phyloP scores from a whole-genome alignment of 2,888 invertebrate species.

The Thera obeliscata region DNA sequence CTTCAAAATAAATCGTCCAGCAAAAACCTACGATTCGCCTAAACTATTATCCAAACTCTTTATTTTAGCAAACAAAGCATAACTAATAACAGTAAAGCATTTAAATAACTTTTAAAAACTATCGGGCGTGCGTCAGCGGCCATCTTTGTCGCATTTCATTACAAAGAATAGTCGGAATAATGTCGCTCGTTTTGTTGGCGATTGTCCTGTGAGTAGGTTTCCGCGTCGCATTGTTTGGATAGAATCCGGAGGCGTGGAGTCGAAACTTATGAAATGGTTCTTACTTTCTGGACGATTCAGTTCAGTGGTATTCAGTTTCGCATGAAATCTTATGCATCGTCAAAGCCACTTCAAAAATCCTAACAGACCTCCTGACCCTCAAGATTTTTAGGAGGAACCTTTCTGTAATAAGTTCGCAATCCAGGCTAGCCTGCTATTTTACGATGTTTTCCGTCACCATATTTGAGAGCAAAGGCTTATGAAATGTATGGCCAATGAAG shows the following conservation, averaged over 20 bases:
- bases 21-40: slow-evolving; percentile 30
- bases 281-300: neutral
- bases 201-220: slow-evolving; percentile 58
- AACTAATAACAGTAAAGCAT: slow-evolving; percentile 62
- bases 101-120: slow-evolving; percentile 56
- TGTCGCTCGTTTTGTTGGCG: slow-evolving; percentile 52
- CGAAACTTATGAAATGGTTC: neutral
- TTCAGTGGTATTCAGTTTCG: neutral
- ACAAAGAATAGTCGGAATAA: slow-evolving; percentile 65
- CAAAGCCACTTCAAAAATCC: too few relatives aligned
- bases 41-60: slow-evolving; percentile 39
- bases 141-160: slow-evolving; percentile 72
- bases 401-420: too few relatives aligned
- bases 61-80: slow-evolving; percentile 40
- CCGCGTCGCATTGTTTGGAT: slow-evolving; percentile 53
- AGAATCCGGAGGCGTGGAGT: slow-evolving; percentile 20
- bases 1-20: neutral
- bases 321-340: too few relatives aligned
- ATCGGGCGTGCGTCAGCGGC: slow-evolving; percentile 51
- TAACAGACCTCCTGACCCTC: too few relatives aligned
- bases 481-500: too few relatives aligned
- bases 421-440: too few relatives aligned
- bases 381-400: too few relatives aligned
- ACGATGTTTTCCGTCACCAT: too few relatives aligned
- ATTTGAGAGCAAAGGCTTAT: too few relatives aligned